A percentile compares a stretch with the other conserved stretches of the same genome.
These are phyloP conservation scores for Agrilus cyanescens DNA, from an alignment of 2,888 invertebrate species.

Conservation along the genomic window DNA sequence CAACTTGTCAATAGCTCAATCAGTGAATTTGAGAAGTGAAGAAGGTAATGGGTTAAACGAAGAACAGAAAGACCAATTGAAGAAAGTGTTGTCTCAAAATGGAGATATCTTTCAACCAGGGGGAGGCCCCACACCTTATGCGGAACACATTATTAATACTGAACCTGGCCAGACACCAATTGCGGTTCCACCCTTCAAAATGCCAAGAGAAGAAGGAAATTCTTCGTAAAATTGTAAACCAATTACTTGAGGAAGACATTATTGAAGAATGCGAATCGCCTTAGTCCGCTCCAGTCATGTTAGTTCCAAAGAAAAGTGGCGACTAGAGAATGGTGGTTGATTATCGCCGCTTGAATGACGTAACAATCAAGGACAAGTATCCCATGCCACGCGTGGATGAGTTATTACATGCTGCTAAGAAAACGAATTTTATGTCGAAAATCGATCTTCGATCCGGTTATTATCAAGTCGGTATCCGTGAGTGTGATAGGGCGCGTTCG, in stretches of 20 bases:
- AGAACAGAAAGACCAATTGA: no score
- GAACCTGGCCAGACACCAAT: constrained; percentile 23
- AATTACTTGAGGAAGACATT: constrained; percentile 23
- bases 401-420: no score
- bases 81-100: no score
- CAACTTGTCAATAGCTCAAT: no score
- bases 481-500: no score
- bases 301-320: constrained; percentile 27
- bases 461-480: constrained; percentile 25
- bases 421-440: constrained; percentile 21
- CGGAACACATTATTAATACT: constrained; percentile 22
- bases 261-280: constrained; percentile 30
- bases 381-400: constrained; percentile 32
- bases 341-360: constrained; percentile 21
- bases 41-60: no score
- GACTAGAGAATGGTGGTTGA: constrained; percentile 24
- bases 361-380: constrained; percentile 19
- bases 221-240: constrained; percentile 20
- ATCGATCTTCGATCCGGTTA: constrained; percentile 28
- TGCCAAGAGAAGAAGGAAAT: constrained; percentile 19
- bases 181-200: constrained; percentile 24
- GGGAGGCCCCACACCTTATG: constrained; percentile 12
- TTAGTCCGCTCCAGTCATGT: constrained; percentile 26
- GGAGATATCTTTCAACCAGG: constrained; percentile 4
- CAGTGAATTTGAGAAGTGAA: no score